These are phyloP conservation scores for Polypedilum vanderplanki DNA, from an alignment of 1,140 invertebrate species.

Conservation along the genomic window DNA sequence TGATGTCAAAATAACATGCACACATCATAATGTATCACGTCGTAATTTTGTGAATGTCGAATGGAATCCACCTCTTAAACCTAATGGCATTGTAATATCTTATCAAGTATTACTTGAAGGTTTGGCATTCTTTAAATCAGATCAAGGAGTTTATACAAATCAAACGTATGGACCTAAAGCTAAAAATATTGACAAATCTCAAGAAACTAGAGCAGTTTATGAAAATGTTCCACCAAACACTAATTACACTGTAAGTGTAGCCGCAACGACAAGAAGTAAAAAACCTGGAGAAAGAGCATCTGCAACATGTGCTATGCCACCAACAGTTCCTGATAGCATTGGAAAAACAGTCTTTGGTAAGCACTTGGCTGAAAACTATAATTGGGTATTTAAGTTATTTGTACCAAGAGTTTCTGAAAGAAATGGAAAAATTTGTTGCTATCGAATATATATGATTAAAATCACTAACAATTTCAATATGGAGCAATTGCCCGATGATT, in stretches of 20 bases:
- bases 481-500: slow-evolving; percentile 57
- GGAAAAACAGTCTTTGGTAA: slow-evolving; percentile 62
- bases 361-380: slow-evolving; percentile 55
- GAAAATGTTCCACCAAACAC: slow-evolving; percentile 63
- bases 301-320: slow-evolving; percentile 55
- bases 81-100: slow-evolving; percentile 64
- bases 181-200: slow-evolving; percentile 49
- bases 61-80: slow-evolving; percentile 61
- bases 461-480: slow-evolving; percentile 59
- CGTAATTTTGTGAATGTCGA: slow-evolving; percentile 55
- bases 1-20: slow-evolving; percentile 54
- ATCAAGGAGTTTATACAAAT: slow-evolving; percentile 48
- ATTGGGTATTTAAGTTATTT: slow-evolving; percentile 62
- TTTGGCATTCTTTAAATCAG: slow-evolving; percentile 51
- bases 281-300: slow-evolving; percentile 55
- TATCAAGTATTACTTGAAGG: slow-evolving; percentile 53
- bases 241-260: slow-evolving; percentile 65
- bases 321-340: slow-evolving; percentile 58
- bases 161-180: slow-evolving; percentile 54
- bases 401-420: slow-evolving; percentile 70
- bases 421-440: slow-evolving; percentile 82
- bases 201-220: slow-evolving; percentile 37
- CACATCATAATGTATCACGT: slow-evolving; percentile 55
- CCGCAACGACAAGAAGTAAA: slow-evolving; percentile 62
- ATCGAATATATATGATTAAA: slow-evolving; percentile 69